A percentile compares a stretch with the other conserved stretches of the same genome.
Conservation (phyloP, 2,888 invertebrate species). For the Caradrina kadenii region DNA sequence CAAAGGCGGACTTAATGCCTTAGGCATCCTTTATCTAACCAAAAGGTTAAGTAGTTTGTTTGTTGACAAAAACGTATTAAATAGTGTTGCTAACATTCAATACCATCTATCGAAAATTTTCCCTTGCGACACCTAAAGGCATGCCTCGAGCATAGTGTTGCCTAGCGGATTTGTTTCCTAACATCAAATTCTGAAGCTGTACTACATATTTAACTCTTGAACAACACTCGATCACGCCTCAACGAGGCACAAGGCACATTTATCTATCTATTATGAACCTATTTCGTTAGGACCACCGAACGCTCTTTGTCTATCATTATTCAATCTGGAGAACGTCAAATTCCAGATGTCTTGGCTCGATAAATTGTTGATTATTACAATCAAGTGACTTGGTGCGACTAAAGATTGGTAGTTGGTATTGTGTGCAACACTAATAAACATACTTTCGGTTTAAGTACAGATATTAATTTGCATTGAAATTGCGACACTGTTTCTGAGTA, state of each 20-base stretch:
- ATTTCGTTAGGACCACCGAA: conserved; percentile 61
- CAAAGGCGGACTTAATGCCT: too few relatives aligned
- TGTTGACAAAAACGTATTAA: background rate
- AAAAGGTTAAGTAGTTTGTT: too few relatives aligned
- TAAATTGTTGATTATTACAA: conserved; percentile 64
- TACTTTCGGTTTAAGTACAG: conserved; percentile 46
- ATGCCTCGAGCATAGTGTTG: conserved; percentile 18
- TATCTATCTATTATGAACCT: conserved; percentile 52
- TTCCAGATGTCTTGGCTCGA: conserved; percentile 54
- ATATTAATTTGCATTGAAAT: conserved; percentile 47
- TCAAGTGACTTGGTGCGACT: conserved; percentile 35
- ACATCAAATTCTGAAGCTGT: conserved; percentile 47
- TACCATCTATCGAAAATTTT: conserved; percentile 9
- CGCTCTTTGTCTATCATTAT: conserved; percentile 72
- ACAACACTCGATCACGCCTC: conserved; percentile 57
- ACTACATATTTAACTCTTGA: conserved; percentile 48
- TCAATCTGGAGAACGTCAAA: conserved; percentile 70
- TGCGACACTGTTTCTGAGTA: conserved; percentile 29
- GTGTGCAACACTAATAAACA: conserved; percentile 53
- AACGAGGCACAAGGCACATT: conserved; percentile 39
- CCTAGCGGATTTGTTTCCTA: conserved; percentile 47
- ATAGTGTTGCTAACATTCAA: background rate
- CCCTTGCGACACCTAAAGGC: conserved; percentile 27
- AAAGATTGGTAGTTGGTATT: conserved; percentile 41
- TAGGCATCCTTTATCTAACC: too few relatives aligned